These are phyloP conservation scores for Dicrurus megarhynchus DNA, from an alignment of 2,113 vertebrate species.

Conservation along the genomic window DNA sequence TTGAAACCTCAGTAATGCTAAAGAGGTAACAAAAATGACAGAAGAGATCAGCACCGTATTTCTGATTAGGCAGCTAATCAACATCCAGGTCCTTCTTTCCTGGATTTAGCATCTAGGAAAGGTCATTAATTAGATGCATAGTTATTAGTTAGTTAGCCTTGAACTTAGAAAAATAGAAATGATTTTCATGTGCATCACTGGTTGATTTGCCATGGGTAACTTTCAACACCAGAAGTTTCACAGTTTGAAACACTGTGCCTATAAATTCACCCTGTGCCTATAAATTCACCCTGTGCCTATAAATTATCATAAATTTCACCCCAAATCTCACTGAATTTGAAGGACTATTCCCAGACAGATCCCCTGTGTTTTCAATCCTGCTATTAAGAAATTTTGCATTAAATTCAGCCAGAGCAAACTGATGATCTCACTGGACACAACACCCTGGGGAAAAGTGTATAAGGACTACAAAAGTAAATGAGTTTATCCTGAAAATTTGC, in stretches of 20 bases:
- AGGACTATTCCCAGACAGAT: not conserved
- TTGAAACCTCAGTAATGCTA: not conserved
- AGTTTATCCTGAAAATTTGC: not conserved
- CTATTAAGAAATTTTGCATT: not conserved
- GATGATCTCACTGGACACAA: not conserved
- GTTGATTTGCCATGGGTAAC: not conserved
- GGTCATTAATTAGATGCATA: not conserved
- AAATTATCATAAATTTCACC: not conserved
- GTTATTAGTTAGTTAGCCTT: not conserved
- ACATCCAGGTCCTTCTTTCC: not conserved
- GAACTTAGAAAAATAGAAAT: not conserved
- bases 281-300: not conserved
- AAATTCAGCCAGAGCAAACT: not conserved
- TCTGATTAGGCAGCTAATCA: constrained; percentile 30
- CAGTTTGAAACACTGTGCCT: not conserved
- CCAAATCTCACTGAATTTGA: not conserved
- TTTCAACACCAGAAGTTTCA: not conserved
- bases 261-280: not conserved
- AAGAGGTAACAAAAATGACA: not conserved
- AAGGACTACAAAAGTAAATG: not conserved
- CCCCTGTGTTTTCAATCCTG: not conserved
- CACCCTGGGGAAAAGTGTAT: not conserved
- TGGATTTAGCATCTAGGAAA: not conserved
- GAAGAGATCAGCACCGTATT: not conserved
- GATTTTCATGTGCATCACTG: not conserved